Conservation (phyloP, 2,888 invertebrate genomes). For the Allacma fusca region DNA sequence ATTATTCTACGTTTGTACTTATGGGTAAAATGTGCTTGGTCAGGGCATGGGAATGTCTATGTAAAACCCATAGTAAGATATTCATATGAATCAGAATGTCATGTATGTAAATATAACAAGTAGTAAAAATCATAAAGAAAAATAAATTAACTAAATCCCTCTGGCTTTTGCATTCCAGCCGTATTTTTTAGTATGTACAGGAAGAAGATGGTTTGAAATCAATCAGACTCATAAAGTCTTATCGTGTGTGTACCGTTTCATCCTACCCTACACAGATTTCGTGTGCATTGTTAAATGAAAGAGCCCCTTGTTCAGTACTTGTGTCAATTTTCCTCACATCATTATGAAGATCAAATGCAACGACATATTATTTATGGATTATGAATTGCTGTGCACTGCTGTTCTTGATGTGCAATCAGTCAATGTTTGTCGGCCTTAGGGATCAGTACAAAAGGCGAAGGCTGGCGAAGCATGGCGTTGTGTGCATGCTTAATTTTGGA, state of each 20-base stretch:
- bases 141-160: background rate
- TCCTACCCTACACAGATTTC: background rate
- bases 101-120: too few species aligned
- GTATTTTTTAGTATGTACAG: background rate
- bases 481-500: background rate
- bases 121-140: background rate
- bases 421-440: constrained; percentile 8
- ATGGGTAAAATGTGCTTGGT: too few species aligned
- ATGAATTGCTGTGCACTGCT: background rate
- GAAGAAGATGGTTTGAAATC: too few species aligned
- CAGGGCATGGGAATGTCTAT: too few species aligned
- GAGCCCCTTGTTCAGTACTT: background rate
- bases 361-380: background rate
- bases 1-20: too few species aligned
- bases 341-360: background rate
- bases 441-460: background rate
- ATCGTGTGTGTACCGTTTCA: background rate
- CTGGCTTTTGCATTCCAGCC: background rate
- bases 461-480: too few species aligned
- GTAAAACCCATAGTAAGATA: too few species aligned
- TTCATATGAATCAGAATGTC: too few species aligned
- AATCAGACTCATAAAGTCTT: background rate
- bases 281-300: background rate
- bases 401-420: background rate
- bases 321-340: background rate